Evolutionary conservation across 2,113 vertebrate species (phyloP), one percentile per base, ranked within the genome.

Genomic region (Ceuthmochares aereus): DNA sequence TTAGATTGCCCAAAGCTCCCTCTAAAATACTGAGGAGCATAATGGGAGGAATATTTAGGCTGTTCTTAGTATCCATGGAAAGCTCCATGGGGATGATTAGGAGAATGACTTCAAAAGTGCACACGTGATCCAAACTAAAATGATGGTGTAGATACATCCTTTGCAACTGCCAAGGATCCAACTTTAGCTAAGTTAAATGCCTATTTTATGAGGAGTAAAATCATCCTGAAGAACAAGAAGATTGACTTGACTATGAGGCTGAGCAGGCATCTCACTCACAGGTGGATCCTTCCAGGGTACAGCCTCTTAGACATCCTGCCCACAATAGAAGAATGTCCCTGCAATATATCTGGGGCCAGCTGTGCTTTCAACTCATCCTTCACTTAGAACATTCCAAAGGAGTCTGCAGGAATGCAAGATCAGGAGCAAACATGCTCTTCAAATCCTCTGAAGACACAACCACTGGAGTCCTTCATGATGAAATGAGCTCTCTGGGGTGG

Each of bases 371-470:
- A 1, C n/a, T 77, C 32, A 1, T 4, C 8, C 18, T 56, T 63
- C 43, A 51, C 20, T n/a, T 14, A 42, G 22, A 37, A 52, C 1
- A 29, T 54, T 47, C 3, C 0, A 0, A 56, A 60, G 45, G 42
- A 14, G 25, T 34, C 30, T 56, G 37, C 49, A 76, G 23, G 27
- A 43, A 18, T 26, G 26, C 23, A 49, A 77, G 63, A 26, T 8
- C n/a, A 40, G 81, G 86, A 64, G 12, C 23, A 66, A 69, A 30
- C 26, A 16, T 0, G 1, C 12, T n/a, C 42, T 86, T 78, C 83
- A 32, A n/a, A 8, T 19, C 9, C 42, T 45, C 42, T 9, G 12
- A 77, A 90, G 51, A 75, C 76, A 67, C 25, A 7, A 52, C 54
- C 34, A 21, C n/a, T 64, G 42, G 27, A 64, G 17, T 37, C 32